A percentile compares a stretch with the other conserved stretches of the same genome.
Evolutionary conservation across 2,797 vertebrate genomes (phyloP).

Genomic region (Anguilla marmorata): DNA sequence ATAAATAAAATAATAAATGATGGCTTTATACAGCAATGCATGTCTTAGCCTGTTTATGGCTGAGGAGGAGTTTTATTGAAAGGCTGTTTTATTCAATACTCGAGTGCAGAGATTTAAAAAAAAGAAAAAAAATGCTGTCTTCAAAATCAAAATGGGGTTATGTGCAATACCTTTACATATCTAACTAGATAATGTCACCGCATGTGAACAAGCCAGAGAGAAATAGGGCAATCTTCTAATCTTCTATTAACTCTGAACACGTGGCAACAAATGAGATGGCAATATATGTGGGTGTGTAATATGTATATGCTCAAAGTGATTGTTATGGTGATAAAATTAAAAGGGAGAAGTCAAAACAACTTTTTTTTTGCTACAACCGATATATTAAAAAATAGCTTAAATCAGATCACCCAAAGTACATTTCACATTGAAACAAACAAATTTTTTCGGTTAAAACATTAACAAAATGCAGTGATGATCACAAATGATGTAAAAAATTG

Average conservation of each 20-base stretch:
- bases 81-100: neutral
- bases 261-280: neutral
- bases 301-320: neutral
- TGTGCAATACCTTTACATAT: neutral
- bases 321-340: neutral
- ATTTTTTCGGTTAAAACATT: conserved; percentile 28
- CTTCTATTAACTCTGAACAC: neutral
- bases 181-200: no score
- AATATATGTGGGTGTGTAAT: neutral
- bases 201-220: no score
- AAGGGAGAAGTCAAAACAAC: neutral
- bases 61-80: neutral
- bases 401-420: conserved; percentile 6
- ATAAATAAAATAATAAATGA: neutral
- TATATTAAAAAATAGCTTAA: conserved; percentile 26
- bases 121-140: neutral
- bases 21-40: neutral
- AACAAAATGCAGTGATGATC: conserved; percentile 14
- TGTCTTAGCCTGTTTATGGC: neutral
- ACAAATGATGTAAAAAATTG: conserved; percentile 15
- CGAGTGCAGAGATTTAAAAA: no score
- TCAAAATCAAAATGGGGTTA: neutral
- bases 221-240: neutral
- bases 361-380: neutral
- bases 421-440: conserved; percentile 26